Percentiles rank a stretch among this genome's conserved stretches.
These are phyloP conservation scores for Porphyrio hochstetteri DNA, from an alignment of 2,113 vertebrate genomes.

Conservation along the genomic window DNA sequence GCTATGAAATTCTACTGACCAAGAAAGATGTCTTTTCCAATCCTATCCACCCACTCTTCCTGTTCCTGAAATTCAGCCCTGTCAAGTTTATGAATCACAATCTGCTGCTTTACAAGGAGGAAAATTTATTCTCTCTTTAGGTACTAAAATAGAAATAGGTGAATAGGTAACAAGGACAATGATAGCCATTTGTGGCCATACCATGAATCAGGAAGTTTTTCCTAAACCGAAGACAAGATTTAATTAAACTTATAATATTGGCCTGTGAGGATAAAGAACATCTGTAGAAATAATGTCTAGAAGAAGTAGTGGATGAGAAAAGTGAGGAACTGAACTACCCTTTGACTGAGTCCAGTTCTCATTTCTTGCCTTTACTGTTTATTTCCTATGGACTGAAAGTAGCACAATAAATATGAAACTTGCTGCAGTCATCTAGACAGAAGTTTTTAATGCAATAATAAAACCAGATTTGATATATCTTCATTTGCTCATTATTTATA, in stretches of 20 bases:
- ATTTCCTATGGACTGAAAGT: background rate
- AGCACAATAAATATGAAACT: background rate
- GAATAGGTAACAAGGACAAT: background rate
- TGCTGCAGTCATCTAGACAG: background rate
- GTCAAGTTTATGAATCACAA: background rate
- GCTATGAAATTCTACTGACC: background rate
- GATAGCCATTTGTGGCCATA: background rate
- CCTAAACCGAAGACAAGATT: background rate
- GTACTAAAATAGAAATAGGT: background rate
- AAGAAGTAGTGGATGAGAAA: background rate
- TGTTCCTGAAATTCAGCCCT: background rate
- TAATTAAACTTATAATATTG: background rate
- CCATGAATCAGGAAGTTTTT: background rate
- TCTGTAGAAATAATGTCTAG: background rate
- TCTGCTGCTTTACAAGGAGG: background rate
- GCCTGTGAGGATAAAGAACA: background rate
- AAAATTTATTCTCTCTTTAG: background rate
- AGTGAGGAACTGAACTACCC: background rate
- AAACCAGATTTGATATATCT: background rate
- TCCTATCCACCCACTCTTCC: background rate
- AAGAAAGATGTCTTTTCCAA: background rate
- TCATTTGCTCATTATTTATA: background rate
- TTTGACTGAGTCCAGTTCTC: background rate
- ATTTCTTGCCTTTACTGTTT: background rate
- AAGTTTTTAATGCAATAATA: background rate